These are phyloP conservation scores for Agriopis leucophaearia DNA, from an alignment of 2,888 invertebrate species.

Conservation along the genomic window DNA sequence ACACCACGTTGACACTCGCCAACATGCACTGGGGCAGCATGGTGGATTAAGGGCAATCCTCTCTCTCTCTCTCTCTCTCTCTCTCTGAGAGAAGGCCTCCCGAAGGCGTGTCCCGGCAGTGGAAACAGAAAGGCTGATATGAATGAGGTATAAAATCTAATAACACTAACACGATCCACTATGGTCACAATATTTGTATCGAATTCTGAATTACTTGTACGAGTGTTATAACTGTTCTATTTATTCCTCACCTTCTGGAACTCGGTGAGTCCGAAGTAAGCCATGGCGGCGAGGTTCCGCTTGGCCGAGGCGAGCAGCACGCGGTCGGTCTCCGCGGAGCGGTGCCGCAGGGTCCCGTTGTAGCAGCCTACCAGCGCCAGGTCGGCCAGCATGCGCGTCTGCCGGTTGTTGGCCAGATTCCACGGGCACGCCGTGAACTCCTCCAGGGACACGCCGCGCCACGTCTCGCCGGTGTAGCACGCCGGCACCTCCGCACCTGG, in stretches of 20 bases:
- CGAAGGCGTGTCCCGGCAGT: no score
- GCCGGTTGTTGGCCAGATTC: conserved; percentile 98
- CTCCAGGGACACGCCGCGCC: conserved; percentile 95
- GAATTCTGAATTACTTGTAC: neutral
- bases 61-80: no score
- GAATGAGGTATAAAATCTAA: no score
- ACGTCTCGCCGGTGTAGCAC: conserved; percentile 92
- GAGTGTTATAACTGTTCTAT: neutral
- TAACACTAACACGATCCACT: no score
- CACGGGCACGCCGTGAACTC: conserved; percentile 96
- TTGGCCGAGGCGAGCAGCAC: conserved; percentile 98
- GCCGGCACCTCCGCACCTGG: conserved; percentile 92
- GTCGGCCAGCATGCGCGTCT: conserved; percentile 99
- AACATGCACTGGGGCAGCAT: no score
- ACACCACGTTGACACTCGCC: no score
- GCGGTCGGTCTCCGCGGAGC: conserved; percentile 90
- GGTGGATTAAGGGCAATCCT: no score
- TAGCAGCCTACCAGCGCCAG: conserved; percentile 98
- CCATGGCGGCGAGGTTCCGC: conserved; percentile 96
- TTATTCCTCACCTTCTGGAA: conserved; percentile 91
- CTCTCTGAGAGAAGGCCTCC: no score
- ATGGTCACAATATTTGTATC: neutral
- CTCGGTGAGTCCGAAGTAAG: conserved; percentile 99
- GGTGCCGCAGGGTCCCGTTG: conserved; percentile 92
- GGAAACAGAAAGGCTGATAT: no score